Percentiles rank a stretch among this genome's conserved stretches.
These are phyloP conservation scores for Poecilia gillii DNA, from an alignment of 2,797 vertebrate genomes.

Conservation along the genomic window DNA sequence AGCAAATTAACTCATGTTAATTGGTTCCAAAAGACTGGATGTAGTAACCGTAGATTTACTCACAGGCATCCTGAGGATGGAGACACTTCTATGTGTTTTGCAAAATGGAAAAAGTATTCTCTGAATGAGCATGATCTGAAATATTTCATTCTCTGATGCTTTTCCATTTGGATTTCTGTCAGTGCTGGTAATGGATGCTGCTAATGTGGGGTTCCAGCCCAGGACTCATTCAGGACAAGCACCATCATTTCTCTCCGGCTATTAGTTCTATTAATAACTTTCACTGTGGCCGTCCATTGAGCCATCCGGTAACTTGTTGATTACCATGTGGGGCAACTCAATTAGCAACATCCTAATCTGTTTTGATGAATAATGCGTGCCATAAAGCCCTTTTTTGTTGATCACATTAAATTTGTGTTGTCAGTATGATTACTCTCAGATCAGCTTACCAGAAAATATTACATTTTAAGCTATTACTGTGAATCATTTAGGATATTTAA, in stretches of 20 bases:
- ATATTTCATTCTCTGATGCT: slow-evolving; percentile 46
- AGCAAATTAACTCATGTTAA: neutral
- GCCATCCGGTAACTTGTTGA: slow-evolving; percentile 6
- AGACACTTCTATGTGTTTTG: slow-evolving; percentile 30
- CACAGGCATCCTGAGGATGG: slow-evolving; percentile 5
- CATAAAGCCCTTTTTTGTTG: neutral
- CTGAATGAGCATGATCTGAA: slow-evolving; percentile 32
- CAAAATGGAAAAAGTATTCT: slow-evolving; percentile 25
- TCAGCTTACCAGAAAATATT: neutral
- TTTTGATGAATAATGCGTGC: neutral
- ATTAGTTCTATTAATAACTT: slow-evolving; percentile 5
- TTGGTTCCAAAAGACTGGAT: neutral
- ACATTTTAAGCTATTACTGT: neutral
- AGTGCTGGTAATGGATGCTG: slow-evolving; percentile 23
- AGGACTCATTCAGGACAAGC: slow-evolving; percentile 35
- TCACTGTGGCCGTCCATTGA: neutral
- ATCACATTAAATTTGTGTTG: neutral
- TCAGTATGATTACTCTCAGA: slow-evolving; percentile 5
- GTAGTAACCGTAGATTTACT: neutral
- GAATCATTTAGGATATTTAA: neutral
- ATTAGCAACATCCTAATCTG: slow-evolving; percentile 10
- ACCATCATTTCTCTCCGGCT: slow-evolving; percentile 1
- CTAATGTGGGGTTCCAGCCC: slow-evolving; percentile 28
- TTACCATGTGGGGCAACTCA: neutral
- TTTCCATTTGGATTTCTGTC: slow-evolving; percentile 37